Conservation (phyloP, 2,113 vertebrate genomes). For the Tonatia bakeri region DNA sequence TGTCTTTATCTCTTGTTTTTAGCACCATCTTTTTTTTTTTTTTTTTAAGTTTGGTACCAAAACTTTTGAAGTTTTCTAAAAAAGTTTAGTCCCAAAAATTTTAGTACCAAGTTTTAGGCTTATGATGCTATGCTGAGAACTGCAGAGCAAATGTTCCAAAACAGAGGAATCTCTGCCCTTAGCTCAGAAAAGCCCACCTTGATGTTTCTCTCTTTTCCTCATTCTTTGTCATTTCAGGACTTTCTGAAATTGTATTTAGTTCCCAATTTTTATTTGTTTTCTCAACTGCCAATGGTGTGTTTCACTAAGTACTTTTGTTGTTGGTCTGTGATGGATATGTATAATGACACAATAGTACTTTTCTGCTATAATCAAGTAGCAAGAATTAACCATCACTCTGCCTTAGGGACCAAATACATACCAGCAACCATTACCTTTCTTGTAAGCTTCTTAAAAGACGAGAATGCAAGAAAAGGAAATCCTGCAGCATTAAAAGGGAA, state of each 20-base stretch:
- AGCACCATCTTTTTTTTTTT: not conserved
- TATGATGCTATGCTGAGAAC: not conserved
- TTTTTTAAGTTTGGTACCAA: too few relatives aligned
- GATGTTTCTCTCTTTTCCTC: not conserved
- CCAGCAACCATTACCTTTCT: not conserved
- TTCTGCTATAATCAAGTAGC: not conserved
- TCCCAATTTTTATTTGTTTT: not conserved
- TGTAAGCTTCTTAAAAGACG: not conserved
- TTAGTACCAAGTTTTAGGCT: not conserved
- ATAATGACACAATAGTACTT: not conserved
- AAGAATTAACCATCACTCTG: not conserved
- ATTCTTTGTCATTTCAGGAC: not conserved
- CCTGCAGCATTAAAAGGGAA: not conserved
- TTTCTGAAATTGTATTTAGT: not conserved
- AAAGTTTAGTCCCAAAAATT: too few relatives aligned
- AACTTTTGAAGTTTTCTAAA: too few relatives aligned
- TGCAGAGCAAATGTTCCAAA: not conserved
- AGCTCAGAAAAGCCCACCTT: not conserved
- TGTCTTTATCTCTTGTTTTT: not conserved
- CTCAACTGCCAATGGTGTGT: constrained; percentile 2
- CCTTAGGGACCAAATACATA: not conserved
- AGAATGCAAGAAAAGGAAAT: constrained; percentile 6
- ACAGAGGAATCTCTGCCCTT: not conserved
- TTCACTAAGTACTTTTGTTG: not conserved
- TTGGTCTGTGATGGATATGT: not conserved